phyloP scores from a whole-genome alignment of 2,797 vertebrate species.

The Propithecus deckenii region DNA sequence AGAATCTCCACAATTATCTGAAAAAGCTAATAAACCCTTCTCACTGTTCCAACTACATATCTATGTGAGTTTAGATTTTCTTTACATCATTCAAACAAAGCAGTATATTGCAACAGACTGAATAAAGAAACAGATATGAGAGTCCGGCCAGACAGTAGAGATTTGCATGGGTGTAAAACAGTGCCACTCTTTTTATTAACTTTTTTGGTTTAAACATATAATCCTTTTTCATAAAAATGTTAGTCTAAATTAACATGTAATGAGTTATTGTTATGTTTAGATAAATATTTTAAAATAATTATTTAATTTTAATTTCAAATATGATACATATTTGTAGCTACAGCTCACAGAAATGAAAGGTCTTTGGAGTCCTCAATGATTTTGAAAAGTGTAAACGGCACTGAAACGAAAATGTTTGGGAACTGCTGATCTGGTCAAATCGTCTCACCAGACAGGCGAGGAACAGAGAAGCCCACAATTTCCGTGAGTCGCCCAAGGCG shows the following conservation, averaged over 20 bases:
- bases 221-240: neutral
- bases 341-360: neutral
- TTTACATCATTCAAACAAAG: neutral
- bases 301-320: neutral
- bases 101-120: neutral
- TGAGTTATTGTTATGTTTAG: neutral
- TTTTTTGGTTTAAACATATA: neutral
- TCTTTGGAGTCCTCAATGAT: neutral
- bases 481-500: neutral
- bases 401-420: neutral
- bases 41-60: neutral
- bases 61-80: neutral
- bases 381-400: neutral
- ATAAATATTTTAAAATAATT: neutral
- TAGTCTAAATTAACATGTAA: neutral
- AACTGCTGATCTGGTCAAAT: neutral
- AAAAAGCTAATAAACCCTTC: neutral
- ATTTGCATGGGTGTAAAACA: neutral
- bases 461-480: neutral
- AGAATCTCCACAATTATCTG: neutral
- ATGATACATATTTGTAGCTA: neutral
- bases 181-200: neutral
- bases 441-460: neutral
- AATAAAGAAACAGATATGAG: neutral
- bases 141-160: neutral